Percentiles rank a stretch among this genome's conserved stretches.
Evolutionary conservation across 2,797 vertebrate genomes (phyloP).

Genomic region (Telmatherina bonti): DNA sequence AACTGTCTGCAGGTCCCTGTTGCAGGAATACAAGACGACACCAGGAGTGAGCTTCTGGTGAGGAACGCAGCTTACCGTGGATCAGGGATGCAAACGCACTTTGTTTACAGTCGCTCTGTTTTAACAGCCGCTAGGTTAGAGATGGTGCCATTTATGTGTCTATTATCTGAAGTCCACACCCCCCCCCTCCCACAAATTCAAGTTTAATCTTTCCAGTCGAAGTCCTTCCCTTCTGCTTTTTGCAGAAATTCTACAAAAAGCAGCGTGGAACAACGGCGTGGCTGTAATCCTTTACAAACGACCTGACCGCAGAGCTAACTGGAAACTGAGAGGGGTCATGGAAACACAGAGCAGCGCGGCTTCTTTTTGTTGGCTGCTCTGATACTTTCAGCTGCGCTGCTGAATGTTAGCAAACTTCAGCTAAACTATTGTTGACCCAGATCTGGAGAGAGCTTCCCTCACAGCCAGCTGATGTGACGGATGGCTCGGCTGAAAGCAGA

Average conservation of each 20-base stretch:
- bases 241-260: neutral
- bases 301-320: conserved; percentile 16
- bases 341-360: conserved; percentile 12
- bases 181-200: too few species aligned
- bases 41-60: neutral
- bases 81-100: neutral
- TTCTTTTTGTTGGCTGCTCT: neutral
- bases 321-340: conserved; percentile 20
- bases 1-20: neutral
- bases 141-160: neutral
- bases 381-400: neutral
- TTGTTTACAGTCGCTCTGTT: neutral
- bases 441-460: neutral
- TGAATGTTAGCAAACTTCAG: conserved; percentile 2
- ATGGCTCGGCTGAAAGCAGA: conserved; percentile 3
- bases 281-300: neutral
- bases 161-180: neutral
- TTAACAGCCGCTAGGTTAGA: neutral
- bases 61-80: neutral
- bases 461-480: neutral
- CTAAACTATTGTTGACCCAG: conserved; percentile 17
- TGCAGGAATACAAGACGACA: neutral
- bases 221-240: neutral
- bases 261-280: conserved; percentile 9
- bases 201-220: neutral